A percentile compares a stretch with the other conserved stretches of the same genome.
phyloP scores from a whole-genome alignment of 1,140 invertebrate genomes.

The Diachasmimorpha longicaudata region DNA sequence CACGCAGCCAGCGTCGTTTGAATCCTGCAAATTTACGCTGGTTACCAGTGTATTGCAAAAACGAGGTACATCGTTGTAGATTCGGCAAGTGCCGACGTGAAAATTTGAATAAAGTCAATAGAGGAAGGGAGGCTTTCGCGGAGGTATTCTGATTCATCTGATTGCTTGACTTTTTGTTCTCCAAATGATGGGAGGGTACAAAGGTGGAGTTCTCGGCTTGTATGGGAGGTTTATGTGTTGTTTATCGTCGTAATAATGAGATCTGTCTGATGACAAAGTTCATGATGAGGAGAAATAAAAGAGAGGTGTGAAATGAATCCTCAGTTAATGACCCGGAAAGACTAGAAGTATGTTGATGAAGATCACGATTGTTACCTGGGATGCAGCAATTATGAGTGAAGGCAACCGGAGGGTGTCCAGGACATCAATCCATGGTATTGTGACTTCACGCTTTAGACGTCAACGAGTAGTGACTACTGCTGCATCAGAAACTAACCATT shows the following conservation, averaged over 20 bases:
- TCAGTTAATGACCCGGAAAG: neutral
- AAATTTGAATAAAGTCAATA: slow-evolving; percentile 7
- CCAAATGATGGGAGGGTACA: too few species aligned
- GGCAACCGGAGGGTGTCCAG: neutral
- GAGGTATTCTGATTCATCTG: neutral
- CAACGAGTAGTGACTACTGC: neutral
- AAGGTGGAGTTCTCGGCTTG: too few species aligned
- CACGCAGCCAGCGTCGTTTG: slow-evolving; percentile 3
- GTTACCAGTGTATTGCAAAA: neutral
- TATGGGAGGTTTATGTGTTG: too few species aligned
- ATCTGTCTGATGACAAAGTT: too few species aligned
- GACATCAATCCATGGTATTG: neutral
- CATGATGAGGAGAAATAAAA: too few species aligned
- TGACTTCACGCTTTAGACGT: neutral
- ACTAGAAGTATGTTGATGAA: neutral
- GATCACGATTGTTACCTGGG: neutral
- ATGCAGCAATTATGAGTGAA: neutral
- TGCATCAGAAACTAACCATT: neutral
- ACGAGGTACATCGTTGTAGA: slow-evolving; percentile 21
- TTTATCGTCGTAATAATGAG: neutral
- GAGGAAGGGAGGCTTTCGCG: neutral
- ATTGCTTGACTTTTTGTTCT: neutral
- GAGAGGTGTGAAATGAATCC: too few species aligned
- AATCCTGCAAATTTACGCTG: slow-evolving; percentile 3
- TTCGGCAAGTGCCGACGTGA: slow-evolving; percentile 13